Percentiles rank a stretch among this genome's conserved stretches.
Conservation (phyloP, 2,113 vertebrate genomes). For the Heterotilapia buettikoferi region DNA sequence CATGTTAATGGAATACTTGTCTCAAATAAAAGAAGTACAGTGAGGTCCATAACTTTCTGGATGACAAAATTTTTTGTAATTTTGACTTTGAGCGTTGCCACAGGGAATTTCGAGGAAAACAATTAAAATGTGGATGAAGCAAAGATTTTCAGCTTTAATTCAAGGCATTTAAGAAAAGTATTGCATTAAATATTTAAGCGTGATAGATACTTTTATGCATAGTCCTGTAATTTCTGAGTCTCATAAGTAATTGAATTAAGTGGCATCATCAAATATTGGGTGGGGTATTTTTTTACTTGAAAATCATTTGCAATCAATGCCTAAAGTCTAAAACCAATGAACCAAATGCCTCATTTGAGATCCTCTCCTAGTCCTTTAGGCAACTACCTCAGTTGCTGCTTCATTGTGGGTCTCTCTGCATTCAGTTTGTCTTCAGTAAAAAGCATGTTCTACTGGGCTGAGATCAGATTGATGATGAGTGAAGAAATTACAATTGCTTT, state of each 20-base stretch:
- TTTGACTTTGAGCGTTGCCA: neutral
- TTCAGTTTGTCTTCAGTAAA: neutral
- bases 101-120: neutral
- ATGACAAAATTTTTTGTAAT: neutral
- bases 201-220: neutral
- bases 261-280: neutral
- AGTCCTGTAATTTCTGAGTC: neutral
- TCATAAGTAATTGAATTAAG: neutral
- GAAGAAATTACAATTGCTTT: neutral
- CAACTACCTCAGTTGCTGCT: neutral
- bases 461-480: neutral
- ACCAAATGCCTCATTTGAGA: neutral
- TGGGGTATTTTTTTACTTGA: neutral
- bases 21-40: neutral
- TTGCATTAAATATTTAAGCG: neutral
- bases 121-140: neutral
- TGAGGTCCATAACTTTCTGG: neutral
- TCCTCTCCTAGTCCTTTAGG: neutral
- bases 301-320: neutral
- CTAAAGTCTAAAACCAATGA: neutral
- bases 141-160: neutral
- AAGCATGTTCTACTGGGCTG: neutral
- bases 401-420: neutral
- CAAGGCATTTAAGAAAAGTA: neutral
- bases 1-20: neutral